Evolutionary conservation across 92 coral and sea anemone species (phyloP).

Genomic region (Desmophyllum pertusum): DNA sequence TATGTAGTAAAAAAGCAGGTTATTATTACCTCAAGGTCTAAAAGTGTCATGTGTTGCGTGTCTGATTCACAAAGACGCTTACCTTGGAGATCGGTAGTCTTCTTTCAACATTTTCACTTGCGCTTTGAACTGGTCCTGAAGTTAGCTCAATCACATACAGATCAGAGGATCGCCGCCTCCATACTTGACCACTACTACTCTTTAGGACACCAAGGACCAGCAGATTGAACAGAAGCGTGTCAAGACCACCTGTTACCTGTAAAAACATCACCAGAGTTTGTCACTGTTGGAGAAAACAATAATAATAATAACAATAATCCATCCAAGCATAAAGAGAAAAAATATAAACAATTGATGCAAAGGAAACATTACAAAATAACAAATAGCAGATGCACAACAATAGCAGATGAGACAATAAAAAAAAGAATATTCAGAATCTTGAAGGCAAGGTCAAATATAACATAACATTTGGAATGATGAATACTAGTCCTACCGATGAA

Average conservation of each 20-base stretch:
- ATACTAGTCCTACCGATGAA: constrained; percentile 70
- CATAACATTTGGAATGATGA: background rate
- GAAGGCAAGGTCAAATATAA: too few species aligned
- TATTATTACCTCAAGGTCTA: background rate
- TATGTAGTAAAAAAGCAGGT: background rate
- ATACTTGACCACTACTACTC: constrained; percentile 70
- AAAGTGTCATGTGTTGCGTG: background rate
- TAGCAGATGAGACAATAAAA: too few species aligned
- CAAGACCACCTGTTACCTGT: constrained; percentile 66
- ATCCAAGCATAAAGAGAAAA: background rate
- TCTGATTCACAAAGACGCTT: background rate
- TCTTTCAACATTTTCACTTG: constrained; percentile 4
- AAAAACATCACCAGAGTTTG: background rate
- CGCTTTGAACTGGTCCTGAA: background rate
- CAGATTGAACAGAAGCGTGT: constrained; percentile 76
- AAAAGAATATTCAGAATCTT: too few species aligned
- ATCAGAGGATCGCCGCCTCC: constrained; percentile 82
- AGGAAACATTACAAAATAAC: too few species aligned
- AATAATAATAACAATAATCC: background rate
- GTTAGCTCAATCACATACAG: constrained; percentile 85
- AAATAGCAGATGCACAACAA: too few species aligned
- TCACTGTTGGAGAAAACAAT: background rate
- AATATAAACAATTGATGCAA: too few species aligned
- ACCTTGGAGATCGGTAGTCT: constrained; percentile 1
- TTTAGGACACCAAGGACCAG: constrained; percentile 70